Conservation (phyloP, 2,888 invertebrate species). For the Melikaiella ostensackeni region DNA sequence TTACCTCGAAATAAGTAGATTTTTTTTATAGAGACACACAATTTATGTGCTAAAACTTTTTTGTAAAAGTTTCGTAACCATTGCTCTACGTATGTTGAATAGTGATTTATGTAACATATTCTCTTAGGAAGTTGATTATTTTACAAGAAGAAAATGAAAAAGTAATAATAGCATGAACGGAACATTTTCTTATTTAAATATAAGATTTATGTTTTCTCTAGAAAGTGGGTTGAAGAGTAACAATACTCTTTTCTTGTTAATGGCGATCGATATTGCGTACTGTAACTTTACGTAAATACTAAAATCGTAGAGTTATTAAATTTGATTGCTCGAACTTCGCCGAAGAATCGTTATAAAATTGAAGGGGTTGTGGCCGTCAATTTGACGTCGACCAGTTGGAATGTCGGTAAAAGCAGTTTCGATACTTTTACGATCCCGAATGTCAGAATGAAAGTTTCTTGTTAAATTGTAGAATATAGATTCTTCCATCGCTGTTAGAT, state of each 20-base stretch:
- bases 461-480: slow-evolving; percentile 36
- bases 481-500: slow-evolving; percentile 25
- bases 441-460: slow-evolving; percentile 28
- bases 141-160: no score
- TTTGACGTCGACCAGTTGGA: slow-evolving; percentile 50
- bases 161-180: no score
- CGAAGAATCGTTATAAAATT: slow-evolving; percentile 61
- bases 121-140: no score
- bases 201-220: neutral
- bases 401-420: slow-evolving; percentile 18
- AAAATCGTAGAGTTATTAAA: slow-evolving; percentile 55
- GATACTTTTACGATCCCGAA: slow-evolving; percentile 52
- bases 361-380: slow-evolving; percentile 45
- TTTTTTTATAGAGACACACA: no score
- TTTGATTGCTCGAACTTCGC: slow-evolving; percentile 63
- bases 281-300: slow-evolving; percentile 4
- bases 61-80: no score
- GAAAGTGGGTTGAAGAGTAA: neutral
- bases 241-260: neutral
- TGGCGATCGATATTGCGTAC: slow-evolving; percentile 21
- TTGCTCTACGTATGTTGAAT: no score
- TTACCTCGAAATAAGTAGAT: no score
- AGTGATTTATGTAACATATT: no score
- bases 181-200: neutral
- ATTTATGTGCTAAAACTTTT: no score